These are phyloP conservation scores for Sturnira hondurensis DNA, from an alignment of 2,113 vertebrate species.

Conservation along the genomic window DNA sequence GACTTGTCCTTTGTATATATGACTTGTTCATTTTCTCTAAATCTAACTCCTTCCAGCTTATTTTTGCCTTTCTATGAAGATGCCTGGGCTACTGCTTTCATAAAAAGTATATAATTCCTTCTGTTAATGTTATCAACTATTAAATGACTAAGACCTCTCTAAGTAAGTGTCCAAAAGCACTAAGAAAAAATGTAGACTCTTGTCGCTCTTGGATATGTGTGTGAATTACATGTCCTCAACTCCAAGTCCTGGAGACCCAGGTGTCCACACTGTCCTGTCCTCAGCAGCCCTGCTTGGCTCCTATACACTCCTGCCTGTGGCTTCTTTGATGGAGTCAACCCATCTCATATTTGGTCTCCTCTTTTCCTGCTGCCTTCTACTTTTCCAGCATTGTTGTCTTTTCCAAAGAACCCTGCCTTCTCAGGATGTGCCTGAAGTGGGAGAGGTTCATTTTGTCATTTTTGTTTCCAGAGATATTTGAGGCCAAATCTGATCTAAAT, in stretches of 20 bases:
- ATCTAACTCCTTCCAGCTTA: not conserved
- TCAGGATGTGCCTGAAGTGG: not conserved
- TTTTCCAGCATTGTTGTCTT: not conserved
- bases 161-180: constrained; percentile 3
- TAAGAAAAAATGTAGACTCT: not conserved
- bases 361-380: not conserved
- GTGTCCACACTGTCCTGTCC: not conserved
- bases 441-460: not conserved
- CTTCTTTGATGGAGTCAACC: not conserved
- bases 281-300: no score
- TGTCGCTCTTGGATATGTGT: not conserved
- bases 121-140: not conserved
- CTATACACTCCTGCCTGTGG: not conserved
- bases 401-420: not conserved
- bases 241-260: not conserved
- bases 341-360: not conserved
- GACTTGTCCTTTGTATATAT: not conserved
- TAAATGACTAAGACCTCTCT: not conserved
- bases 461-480: not conserved
- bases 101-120: constrained; percentile 24
- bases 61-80: not conserved
- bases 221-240: not conserved
- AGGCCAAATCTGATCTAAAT: not conserved
- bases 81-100: not conserved
- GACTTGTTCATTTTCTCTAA: constrained; percentile 16